Percentiles rank a stretch among this genome's conserved stretches.
phyloP scores from a whole-genome alignment of 2,888 invertebrate genomes.

The Galerucella calmariensis region DNA sequence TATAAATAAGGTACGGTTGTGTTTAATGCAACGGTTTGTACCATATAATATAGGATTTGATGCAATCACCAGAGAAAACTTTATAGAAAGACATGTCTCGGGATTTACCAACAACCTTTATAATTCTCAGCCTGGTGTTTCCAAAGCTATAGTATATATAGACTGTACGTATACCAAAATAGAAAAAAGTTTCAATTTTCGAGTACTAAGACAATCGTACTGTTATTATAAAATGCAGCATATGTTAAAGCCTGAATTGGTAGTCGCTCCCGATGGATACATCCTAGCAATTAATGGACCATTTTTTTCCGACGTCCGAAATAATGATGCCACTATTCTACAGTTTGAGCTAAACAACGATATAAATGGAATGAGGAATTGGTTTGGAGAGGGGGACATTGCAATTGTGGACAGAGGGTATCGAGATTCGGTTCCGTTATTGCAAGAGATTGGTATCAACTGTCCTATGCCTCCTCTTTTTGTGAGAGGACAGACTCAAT shows the following conservation, averaged over 20 bases:
- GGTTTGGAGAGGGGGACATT: slow-evolving; percentile 8
- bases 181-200: background rate
- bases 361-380: background rate
- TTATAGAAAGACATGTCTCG: slow-evolving; percentile 18
- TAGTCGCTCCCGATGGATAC: slow-evolving; percentile 32
- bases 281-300: slow-evolving; percentile 26
- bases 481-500: no score
- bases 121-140: no score
- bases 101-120: no score
- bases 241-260: slow-evolving; percentile 20
- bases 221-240: slow-evolving; percentile 18
- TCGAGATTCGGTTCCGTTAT: background rate
- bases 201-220: slow-evolving; percentile 14
- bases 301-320: slow-evolving; percentile 22
- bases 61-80: slow-evolving; percentile 29
- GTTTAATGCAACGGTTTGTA: slow-evolving; percentile 25
- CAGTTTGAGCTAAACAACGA: background rate
- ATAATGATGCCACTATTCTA: slow-evolving; percentile 30
- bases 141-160: no score
- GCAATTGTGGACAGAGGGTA: slow-evolving; percentile 7
- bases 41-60: slow-evolving; percentile 31
- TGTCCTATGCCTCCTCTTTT: no score
- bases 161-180: no score
- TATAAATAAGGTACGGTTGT: slow-evolving; percentile 14
- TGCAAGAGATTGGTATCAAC: background rate